Base-by-base conservation (phyloP, 2,113 vertebrate species). In the Antechinus stuartii region DNA sequence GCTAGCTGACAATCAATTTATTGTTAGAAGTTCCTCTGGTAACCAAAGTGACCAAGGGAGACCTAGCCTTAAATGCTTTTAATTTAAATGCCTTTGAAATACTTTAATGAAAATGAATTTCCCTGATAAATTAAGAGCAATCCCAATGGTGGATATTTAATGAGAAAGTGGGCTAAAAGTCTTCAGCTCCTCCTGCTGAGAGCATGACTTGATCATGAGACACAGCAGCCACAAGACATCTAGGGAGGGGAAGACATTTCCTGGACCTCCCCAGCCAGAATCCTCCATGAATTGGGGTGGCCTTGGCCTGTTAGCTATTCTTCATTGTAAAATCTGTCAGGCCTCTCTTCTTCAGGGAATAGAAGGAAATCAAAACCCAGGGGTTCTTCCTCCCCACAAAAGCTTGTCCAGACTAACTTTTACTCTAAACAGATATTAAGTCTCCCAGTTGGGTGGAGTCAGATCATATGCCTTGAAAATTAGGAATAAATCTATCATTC, bases 281-380 rank as follows among this genome's bases (percentile, higher is more conserved):
- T 68, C 10, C 61, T 68, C 61, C 12, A 35, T 68, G 61, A 68
- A 12, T 12, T 68, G 5, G 27, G 3, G 35, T 35, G 35, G 4
- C 30, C 61, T 30, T n/a, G 49, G n/a, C 3, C 30, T 94, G 92
- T 35, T 68, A 91, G 68, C 1, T 53, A 93, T 35, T 93, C 16
- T 92, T 94, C 91, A 35, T 93, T 93, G 22, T 84, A 57, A 3
- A 94, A 92, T 90, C 93, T 97, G 91, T 97, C 46, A 61, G 93
- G 47, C 26, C 91, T 96, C 42, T 97, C 84, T 89, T 95, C 47
- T 92, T 89, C 56, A 76, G 30, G 52, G 95, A 95, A 91, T 61
- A 49, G 42, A 24, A 90, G 90, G 42, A n/a, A 46, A 84, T 92
- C 11, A 56, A 68, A 12, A 30, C 12, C 12, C 12, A 9, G 2